Evolutionary conservation across 2,113 vertebrate species (phyloP).

Genomic region (Sciurus niger): DNA sequence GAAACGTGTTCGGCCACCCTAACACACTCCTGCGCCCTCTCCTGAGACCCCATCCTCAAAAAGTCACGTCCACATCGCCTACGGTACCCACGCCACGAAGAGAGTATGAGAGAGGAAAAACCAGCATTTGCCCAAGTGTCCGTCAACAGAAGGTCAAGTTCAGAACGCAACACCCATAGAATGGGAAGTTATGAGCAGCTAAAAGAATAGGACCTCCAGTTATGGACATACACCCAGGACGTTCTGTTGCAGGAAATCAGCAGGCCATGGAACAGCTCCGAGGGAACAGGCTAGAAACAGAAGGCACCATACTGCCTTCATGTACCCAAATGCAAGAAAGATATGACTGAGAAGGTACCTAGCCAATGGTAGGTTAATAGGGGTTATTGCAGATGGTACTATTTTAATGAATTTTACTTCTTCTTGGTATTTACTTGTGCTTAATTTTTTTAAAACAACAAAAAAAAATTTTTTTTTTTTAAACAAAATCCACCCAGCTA

Average conservation of each 20-base stretch:
- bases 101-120: not conserved
- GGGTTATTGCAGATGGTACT: not conserved
- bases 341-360: not conserved
- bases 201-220: not conserved
- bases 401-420: constrained; percentile 54
- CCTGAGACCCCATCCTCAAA: not conserved
- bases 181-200: not conserved
- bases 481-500: constrained; percentile 46
- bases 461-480: too few species aligned
- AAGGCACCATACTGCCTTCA: not conserved
- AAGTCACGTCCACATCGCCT: not conserved
- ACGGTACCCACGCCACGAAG: not conserved
- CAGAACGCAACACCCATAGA: not conserved
- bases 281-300: not conserved
- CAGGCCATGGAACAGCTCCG: not conserved
- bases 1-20: not conserved
- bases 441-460: not conserved
- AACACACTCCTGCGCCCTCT: not conserved
- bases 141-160: not conserved
- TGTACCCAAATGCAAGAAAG: not conserved
- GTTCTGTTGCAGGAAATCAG: not conserved
- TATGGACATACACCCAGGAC: accelerated
- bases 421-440: constrained; percentile 40
- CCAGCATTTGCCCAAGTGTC: not conserved
- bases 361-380: not conserved